These are phyloP conservation scores for Brachionus calyciflorus DNA, from an alignment of 1,140 invertebrate species.

Conservation along the genomic window DNA sequence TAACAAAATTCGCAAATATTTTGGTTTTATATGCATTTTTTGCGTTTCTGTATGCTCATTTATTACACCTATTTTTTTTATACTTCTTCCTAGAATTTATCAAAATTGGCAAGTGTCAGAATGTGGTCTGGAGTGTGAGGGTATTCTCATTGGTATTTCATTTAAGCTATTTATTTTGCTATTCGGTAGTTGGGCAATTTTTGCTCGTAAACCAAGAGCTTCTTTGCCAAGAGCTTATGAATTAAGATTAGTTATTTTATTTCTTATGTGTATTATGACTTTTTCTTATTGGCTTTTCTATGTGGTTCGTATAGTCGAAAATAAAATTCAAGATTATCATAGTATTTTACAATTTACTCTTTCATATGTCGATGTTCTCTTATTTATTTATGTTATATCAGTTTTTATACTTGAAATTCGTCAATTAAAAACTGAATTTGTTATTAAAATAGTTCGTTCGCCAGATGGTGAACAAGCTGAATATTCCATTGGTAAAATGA, in stretches of 20 bases:
- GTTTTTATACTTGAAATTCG: constrained; percentile 86
- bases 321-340: constrained; percentile 55
- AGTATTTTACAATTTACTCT: constrained; percentile 83
- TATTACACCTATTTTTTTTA: constrained; percentile 87
- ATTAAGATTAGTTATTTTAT: constrained; percentile 78
- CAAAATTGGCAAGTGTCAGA: constrained; percentile 52
- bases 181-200: constrained; percentile 81
- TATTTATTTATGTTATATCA: constrained; percentile 91
- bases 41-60: constrained; percentile 71
- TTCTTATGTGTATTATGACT: constrained; percentile 82
- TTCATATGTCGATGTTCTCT: constrained; percentile 81
- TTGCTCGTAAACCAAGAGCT: constrained; percentile 63
- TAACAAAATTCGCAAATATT: constrained; percentile 35
- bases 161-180: constrained; percentile 85
- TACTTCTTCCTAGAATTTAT: constrained; percentile 75
- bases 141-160: constrained; percentile 80
- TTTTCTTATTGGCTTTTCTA: constrained; percentile 98
- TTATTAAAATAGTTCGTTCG: constrained; percentile 83
- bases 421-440: constrained; percentile 82
- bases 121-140: constrained; percentile 82
- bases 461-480: constrained; percentile 76
- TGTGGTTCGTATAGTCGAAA: constrained; percentile 74
- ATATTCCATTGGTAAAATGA: constrained; percentile 83
- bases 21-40: constrained; percentile 28
- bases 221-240: constrained; percentile 88